These are phyloP conservation scores for Myxocyprinus asiaticus DNA, from an alignment of 2,113 vertebrate species.

Conservation along the genomic window DNA sequence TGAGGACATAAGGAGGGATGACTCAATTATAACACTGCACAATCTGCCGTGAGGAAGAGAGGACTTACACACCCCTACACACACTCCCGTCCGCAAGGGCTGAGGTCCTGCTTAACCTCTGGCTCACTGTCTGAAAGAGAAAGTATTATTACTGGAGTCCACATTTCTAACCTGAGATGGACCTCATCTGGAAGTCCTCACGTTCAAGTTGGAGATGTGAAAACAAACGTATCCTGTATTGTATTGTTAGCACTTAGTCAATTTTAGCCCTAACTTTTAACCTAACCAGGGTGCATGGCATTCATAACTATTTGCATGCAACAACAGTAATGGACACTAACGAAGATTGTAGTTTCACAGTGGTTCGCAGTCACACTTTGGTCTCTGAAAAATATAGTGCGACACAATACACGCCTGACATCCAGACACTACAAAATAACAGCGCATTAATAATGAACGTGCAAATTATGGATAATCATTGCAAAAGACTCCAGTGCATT, in stretches of 20 bases:
- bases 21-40: slow-evolving; percentile 14
- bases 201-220: slow-evolving; percentile 16
- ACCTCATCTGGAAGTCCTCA: slow-evolving; percentile 43
- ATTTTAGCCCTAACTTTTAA: slow-evolving; percentile 33
- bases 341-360: slow-evolving; percentile 24
- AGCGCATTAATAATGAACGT: no score
- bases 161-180: slow-evolving; percentile 12
- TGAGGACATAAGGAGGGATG: slow-evolving; percentile 10
- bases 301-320: slow-evolving; percentile 30
- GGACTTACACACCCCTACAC: slow-evolving; percentile 32
- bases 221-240: slow-evolving; percentile 32
- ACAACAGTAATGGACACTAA: slow-evolving; percentile 33
- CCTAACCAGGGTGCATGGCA: not conserved
- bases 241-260: slow-evolving; percentile 32
- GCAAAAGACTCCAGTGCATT: not conserved
- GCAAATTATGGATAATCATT: no score
- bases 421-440: slow-evolving; percentile 6
- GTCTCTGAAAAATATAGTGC: slow-evolving; percentile 25
- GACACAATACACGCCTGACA: not conserved
- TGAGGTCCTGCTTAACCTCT: slow-evolving; percentile 46
- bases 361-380: not conserved
- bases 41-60: slow-evolving; percentile 29
- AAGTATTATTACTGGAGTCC: slow-evolving; percentile 15
- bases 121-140: slow-evolving; percentile 22
- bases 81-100: slow-evolving; percentile 32